Conservation (phyloP, 2,888 invertebrate genomes). For the Saturnia japonica region DNA sequence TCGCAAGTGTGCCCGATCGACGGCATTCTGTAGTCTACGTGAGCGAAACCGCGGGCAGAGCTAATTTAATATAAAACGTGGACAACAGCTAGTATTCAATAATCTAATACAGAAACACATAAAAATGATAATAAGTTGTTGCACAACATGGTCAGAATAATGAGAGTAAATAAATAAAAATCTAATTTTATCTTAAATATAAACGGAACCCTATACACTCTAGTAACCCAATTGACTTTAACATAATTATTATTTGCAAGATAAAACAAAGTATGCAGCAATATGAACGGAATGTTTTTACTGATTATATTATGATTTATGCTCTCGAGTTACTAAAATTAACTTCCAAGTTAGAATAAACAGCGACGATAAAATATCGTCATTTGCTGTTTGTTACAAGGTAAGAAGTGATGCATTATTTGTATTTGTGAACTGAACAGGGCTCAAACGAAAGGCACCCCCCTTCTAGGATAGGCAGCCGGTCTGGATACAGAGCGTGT, state of each 20-base stretch:
- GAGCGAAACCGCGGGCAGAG: too few species aligned
- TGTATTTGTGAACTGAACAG: too few species aligned
- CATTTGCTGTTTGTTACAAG: background rate
- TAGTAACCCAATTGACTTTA: slow-evolving; percentile 24
- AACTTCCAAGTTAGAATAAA: slow-evolving; percentile 21
- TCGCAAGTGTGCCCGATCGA: too few species aligned
- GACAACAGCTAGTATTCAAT: too few species aligned
- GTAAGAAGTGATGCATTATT: background rate
- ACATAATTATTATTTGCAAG: slow-evolving; percentile 13
- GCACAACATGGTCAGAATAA: background rate
- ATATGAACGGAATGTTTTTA: slow-evolving; percentile 31
- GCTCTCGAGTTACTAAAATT: slow-evolving; percentile 21
- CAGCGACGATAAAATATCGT: background rate
- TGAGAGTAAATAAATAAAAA: slow-evolving; percentile 2
- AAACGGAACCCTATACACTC: slow-evolving; percentile 11
- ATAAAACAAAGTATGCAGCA: slow-evolving; percentile 11
- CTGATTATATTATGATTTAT: slow-evolving; percentile 24
- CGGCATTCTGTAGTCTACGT: too few species aligned
- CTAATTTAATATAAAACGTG: too few species aligned
- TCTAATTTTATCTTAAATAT: background rate
- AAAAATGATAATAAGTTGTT: background rate
- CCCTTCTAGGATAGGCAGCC: too few species aligned
- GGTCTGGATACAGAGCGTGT: too few species aligned
- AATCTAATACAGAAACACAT: too few species aligned
- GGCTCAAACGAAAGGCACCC: too few species aligned